Base-by-base conservation (phyloP, 37 sponge, comb jelly and placozoan species). In the Eunapius fragilis region DNA sequence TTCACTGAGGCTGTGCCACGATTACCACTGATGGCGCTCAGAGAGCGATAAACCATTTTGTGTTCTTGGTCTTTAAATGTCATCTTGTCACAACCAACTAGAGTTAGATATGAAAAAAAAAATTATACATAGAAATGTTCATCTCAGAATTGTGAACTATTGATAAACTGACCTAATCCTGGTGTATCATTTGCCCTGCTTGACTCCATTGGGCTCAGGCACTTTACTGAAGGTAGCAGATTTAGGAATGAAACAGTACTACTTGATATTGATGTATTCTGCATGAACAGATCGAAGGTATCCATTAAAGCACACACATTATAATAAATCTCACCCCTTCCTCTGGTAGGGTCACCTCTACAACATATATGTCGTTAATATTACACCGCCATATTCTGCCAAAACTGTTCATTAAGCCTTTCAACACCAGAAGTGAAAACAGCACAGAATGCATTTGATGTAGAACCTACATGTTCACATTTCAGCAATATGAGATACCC, bases 371-470 rank as follows among this genome's bases (percentile, higher is more conserved):
- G 17, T 93, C 84, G 19, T 33, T 49, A 25, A 58, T 31, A 70
- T 84, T 69, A 48, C 84, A 75, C 37, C 84, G 74, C 94, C 94
- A 93, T 0, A 93, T 81, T 12, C 73, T 75, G 17, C 94, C 94
- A 34, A 80, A 77, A 17, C 73, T 80, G 77, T 93, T 87, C 70
- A 25, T 73, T 24, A 93, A 58, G 0, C 80, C 80, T 26, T 69
- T 36, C 27, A 89, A 85, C 27, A 93, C 84, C 31, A 93, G 79
- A 31, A 93, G 71, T 24, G 41, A 69, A 71, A 93, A 93, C 9
- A 93, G 77, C 30, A 90, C 70, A 5, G 88, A 72, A 28, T 87
- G 87, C 5, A 90, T 82, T 25, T 90, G 76, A 25, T 69, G 36
- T 37, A 89, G 25, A 0, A 89, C 81, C 91, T 90, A 28, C 12